These are phyloP conservation scores for Scalopus aquaticus DNA, from an alignment of 2,113 vertebrate species.

Conservation along the genomic window DNA sequence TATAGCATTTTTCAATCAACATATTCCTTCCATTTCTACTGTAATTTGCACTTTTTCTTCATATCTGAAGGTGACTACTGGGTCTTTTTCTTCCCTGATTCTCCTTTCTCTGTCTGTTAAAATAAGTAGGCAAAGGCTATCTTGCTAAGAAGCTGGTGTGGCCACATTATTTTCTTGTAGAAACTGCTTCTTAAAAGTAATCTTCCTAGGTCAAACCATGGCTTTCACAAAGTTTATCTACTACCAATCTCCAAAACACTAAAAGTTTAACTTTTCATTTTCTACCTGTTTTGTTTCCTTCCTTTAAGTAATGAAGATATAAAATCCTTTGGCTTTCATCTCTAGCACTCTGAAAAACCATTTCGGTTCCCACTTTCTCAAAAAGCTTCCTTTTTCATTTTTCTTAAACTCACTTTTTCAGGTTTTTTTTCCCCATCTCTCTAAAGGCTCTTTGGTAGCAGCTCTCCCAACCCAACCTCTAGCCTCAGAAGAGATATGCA, in stretches of 20 bases:
- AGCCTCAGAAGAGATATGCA: not conserved
- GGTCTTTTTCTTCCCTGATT: not conserved
- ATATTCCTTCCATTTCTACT: not conserved
- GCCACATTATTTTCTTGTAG: not conserved
- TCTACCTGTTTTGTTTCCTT: not conserved
- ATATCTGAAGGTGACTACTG: not conserved
- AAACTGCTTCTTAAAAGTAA: not conserved
- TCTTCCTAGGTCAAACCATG: not conserved
- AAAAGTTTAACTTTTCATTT: not conserved
- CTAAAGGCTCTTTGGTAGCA: not conserved
- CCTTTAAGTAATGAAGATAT: not conserved
- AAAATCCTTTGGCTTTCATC: slow-evolving; percentile 42
- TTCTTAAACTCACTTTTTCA: not conserved
- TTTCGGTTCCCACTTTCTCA: not conserved
- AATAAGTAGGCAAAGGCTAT: not conserved
- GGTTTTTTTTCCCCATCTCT: not conserved
- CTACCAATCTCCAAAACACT: not conserved
- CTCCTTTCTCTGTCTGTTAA: not conserved
- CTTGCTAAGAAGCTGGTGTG: not conserved
- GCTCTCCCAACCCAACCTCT: not conserved
- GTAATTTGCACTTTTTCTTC: not conserved
- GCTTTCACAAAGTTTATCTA: not conserved
- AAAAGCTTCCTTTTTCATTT: not conserved
- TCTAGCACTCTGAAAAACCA: slow-evolving; percentile 7
- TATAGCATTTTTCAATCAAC: not conserved